Percentiles rank a stretch among this genome's conserved stretches.
These are phyloP conservation scores for Lissocephala sabroskyi DNA, from an alignment of 2,888 invertebrate genomes.

Conservation along the genomic window DNA sequence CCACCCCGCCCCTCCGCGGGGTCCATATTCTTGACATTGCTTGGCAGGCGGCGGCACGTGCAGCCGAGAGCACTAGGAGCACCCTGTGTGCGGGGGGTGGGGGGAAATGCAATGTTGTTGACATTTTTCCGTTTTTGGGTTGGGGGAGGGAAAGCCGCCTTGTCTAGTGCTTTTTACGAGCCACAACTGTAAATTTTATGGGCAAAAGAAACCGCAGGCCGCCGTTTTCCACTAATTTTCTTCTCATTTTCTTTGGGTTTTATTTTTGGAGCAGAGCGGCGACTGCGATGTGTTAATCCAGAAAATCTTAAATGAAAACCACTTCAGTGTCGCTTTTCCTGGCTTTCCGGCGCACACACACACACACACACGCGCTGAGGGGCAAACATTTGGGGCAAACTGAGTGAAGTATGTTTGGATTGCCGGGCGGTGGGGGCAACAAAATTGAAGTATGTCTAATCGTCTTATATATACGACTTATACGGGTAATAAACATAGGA, in stretches of 20 bases:
- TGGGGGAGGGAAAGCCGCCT: neutral
- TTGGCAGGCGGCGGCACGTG: neutral
- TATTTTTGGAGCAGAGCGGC: slow-evolving; percentile 24
- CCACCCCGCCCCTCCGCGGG: too few relatives aligned
- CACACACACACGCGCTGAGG: slow-evolving; percentile 5
- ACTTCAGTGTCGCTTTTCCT: slow-evolving; percentile 39
- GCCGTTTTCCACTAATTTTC: neutral
- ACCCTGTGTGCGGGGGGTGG: neutral
- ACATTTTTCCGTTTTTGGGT: neutral
- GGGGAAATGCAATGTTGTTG: slow-evolving; percentile 4
- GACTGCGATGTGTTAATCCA: slow-evolving; percentile 38
- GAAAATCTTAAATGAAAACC: slow-evolving; percentile 41
- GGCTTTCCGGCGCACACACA: slow-evolving; percentile 12
- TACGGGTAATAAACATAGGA: too few relatives aligned
- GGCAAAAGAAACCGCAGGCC: too few relatives aligned
- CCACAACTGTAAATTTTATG: slow-evolving; percentile 6
- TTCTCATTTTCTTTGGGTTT: neutral
- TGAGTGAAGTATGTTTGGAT: too few relatives aligned
- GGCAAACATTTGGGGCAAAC: neutral
- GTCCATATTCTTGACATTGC: too few relatives aligned
- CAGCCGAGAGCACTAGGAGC: neutral
- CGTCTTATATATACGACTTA: too few relatives aligned
- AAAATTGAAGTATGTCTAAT: too few relatives aligned
- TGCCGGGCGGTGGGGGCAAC: too few relatives aligned
- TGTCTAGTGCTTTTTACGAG: slow-evolving; percentile 3